Percentiles rank a stretch among this genome's conserved stretches.
phyloP scores from a whole-genome alignment of 92 coral and sea anemone genomes.

The Siderastrea siderea region DNA sequence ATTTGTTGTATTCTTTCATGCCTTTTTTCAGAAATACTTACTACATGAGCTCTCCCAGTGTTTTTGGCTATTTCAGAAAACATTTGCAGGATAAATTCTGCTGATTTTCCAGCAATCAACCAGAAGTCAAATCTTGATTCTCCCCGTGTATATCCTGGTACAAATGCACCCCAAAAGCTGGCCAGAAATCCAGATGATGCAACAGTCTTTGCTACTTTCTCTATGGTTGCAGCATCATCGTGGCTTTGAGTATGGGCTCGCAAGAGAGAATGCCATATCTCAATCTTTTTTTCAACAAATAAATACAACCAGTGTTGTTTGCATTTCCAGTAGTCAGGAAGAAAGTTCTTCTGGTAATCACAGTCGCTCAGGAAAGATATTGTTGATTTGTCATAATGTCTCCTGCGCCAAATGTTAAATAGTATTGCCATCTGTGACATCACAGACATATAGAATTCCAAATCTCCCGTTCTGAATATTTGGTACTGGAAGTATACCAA shows the following conservation, averaged over 20 bases:
- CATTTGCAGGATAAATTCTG: slow-evolving; percentile 50
- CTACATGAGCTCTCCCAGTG: slow-evolving; percentile 18
- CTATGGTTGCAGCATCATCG: not conserved
- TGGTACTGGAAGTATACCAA: slow-evolving; percentile 66
- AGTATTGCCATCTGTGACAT: slow-evolving; percentile 62
- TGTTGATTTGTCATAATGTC: slow-evolving; percentile 72
- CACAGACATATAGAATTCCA: slow-evolving; percentile 39
- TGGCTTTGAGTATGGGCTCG: slow-evolving; percentile 43
- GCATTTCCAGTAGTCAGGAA: slow-evolving; percentile 42
- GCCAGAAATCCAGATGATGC: slow-evolving; percentile 50
- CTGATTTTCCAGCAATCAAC: slow-evolving; percentile 66
- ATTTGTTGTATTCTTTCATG: no score
- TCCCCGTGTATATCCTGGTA: slow-evolving; percentile 39
- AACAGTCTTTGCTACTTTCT: slow-evolving; percentile 26
- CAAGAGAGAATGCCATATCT: slow-evolving; percentile 62
- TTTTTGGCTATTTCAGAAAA: slow-evolving; percentile 36
- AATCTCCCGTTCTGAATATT: slow-evolving; percentile 56
- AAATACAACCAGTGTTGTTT: slow-evolving; percentile 60
- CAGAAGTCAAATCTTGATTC: slow-evolving; percentile 31
- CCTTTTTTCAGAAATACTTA: not conserved
- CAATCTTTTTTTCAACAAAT: slow-evolving; percentile 62
- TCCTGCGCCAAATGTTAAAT: slow-evolving; percentile 55
- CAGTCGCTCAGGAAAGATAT: slow-evolving; percentile 66
- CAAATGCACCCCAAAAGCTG: slow-evolving; percentile 49
- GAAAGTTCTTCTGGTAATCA: slow-evolving; percentile 48